phyloP scores from a whole-genome alignment of 2,888 invertebrate genomes.

The Phragmatobia fuliginosa region DNA sequence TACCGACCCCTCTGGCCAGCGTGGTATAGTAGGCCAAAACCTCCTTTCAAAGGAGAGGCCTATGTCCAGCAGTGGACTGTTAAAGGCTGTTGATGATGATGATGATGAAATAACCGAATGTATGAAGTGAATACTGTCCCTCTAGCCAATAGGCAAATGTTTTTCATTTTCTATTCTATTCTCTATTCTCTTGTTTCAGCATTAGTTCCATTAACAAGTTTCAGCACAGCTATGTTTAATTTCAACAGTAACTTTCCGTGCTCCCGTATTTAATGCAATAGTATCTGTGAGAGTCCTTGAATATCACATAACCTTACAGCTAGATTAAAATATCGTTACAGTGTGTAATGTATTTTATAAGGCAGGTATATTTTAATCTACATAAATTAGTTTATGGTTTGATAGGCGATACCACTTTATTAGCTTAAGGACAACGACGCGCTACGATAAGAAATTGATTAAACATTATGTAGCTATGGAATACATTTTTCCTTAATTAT shows the following conservation, averaged over 20 bases:
- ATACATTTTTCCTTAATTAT: not conserved
- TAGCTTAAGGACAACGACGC: constrained; percentile 2
- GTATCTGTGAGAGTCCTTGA: not conserved
- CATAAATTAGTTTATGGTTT: constrained; percentile 13
- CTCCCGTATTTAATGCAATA: not conserved
- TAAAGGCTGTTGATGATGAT: too few relatives aligned
- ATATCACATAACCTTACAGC: constrained; percentile 2
- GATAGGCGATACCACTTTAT: constrained; percentile 9
- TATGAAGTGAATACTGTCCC: not conserved
- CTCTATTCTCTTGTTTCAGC: too few relatives aligned
- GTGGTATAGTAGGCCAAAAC: too few relatives aligned
- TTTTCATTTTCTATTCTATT: too few relatives aligned
- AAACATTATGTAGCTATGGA: not conserved
- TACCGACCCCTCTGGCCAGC: too few relatives aligned
- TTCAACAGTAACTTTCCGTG: too few relatives aligned
- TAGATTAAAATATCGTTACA: not conserved
- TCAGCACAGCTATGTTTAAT: too few relatives aligned
- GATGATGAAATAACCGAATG: too few relatives aligned
- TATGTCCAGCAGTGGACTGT: too few relatives aligned
- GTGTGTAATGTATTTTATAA: not conserved
- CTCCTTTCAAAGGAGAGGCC: too few relatives aligned
- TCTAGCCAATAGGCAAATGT: too few relatives aligned
- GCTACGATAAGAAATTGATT: constrained; percentile 10
- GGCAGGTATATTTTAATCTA: not conserved
- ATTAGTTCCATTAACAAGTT: too few relatives aligned